Evolutionary conservation across 2,888 invertebrate genomes (phyloP).

Genomic region (Chrysopilus asiliformis): DNA sequence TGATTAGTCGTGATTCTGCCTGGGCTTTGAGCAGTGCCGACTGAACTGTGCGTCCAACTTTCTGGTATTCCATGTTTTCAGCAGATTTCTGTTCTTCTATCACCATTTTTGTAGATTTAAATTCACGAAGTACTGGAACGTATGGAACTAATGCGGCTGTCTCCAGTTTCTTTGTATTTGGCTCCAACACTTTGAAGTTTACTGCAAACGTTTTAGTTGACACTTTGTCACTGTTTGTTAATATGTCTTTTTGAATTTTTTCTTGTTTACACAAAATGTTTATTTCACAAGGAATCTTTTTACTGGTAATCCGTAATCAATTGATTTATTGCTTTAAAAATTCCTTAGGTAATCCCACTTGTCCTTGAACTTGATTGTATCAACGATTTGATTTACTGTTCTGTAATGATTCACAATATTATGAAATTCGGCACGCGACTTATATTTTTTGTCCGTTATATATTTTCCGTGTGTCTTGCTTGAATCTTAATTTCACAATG

Average conservation of each 20-base stretch:
- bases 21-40: slow-evolving; percentile 31
- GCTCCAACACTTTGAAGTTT: too few species aligned
- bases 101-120: slow-evolving; percentile 15
- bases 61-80: slow-evolving; percentile 22
- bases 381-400: slow-evolving; percentile 6
- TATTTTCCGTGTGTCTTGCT: too few species aligned
- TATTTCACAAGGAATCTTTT: slow-evolving; percentile 2
- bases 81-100: slow-evolving; percentile 14
- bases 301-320: background rate
- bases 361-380: slow-evolving; percentile 7
- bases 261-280: slow-evolving; percentile 5
- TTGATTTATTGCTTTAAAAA: slow-evolving; percentile 2
- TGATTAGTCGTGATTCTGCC: slow-evolving; percentile 31
- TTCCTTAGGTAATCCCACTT: slow-evolving; percentile 8
- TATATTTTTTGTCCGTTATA: slow-evolving; percentile 4
- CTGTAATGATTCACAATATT: slow-evolving; percentile 10
- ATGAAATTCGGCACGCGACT: slow-evolving; percentile 12
- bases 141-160: slow-evolving; percentile 14
- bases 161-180: too few species aligned
- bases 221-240: slow-evolving; percentile 9
- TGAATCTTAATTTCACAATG: slow-evolving; percentile 7
- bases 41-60: slow-evolving; percentile 30
- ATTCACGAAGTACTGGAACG: slow-evolving; percentile 10
- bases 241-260: slow-evolving; percentile 10
- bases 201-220: slow-evolving; percentile 16